Evolutionary conservation across 2,888 invertebrate species (phyloP), one percentile per base, ranked within the genome.

Genomic region (Chydorus sphaericus): DNA sequence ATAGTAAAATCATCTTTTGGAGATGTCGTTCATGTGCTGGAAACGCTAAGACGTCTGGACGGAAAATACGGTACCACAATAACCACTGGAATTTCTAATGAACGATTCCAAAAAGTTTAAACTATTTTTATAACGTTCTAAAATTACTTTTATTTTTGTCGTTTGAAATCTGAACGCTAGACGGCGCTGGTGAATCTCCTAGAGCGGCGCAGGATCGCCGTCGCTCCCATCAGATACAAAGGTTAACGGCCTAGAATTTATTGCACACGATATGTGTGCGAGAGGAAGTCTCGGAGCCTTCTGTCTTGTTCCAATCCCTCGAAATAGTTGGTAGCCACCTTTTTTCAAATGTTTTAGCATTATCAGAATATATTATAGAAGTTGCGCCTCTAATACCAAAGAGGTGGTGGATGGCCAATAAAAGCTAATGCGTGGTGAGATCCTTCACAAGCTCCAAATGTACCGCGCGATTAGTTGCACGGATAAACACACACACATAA

Each of bases 341-440:
- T 16, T n/a, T n/a, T n/a, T n/a, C n/a, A n/a, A 39, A 39, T 8
- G 39, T 39, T 23, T 39, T 7, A 10, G 39, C 54, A 28, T 54
- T 54, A 18, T 54, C 39, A 16, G 44, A 54, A 16, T 54, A 54
- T 26, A 54, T 54, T 18, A 54, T 29, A n/a, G 1, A 20, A 4
- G 39, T 26, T 26, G 16, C 26, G 18, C 54, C 54, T 16, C 54
- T 38, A 28, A 26, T 26, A 14, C 28, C 23, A 10, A 54, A 7
- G 44, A 39, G 44, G 11, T 44, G 54, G 18, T 44, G 28, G 37
- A 54, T 18, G 23, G 54, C 54, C 39, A 39, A 28, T 26, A 54
- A 23, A 18, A 54, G 44, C 3, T 26, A 31, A n/a, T 16, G 14
- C 38, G 54, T 26, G 28, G 18, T 26, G 7, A 39, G 10, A 39